Evolutionary conservation across 2,797 vertebrate species (phyloP).

Genomic region (Anolis apletophallus): DNA sequence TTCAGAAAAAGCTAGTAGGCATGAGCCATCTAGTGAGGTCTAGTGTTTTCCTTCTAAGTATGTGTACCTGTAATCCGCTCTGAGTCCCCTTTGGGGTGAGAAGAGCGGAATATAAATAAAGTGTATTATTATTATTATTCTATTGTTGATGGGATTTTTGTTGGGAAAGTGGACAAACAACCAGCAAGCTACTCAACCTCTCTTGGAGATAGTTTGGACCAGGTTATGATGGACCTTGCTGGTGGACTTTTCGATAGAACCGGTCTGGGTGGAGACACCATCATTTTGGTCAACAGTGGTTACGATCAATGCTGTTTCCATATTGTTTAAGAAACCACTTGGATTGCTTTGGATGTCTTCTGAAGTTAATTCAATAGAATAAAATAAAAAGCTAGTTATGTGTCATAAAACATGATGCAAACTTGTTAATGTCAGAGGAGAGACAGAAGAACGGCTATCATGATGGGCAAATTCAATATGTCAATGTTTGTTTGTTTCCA

Average conservation of each 20-base stretch:
- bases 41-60: no score
- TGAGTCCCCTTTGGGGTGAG: no score
- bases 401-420: constrained; percentile 76
- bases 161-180: no score
- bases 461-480: constrained; percentile 75
- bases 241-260: not conserved
- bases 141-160: not conserved
- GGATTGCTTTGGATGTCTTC: constrained; percentile 76
- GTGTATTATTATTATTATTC: no score
- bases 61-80: no score
- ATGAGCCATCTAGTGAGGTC: not conserved
- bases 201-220: not conserved
- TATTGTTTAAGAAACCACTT: constrained; percentile 72
- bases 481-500: constrained; percentile 65
- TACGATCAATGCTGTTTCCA: constrained; percentile 36
- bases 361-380: constrained; percentile 80
- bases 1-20: not conserved
- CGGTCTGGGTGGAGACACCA: not conserved
- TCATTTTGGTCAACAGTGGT: not conserved
- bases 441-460: constrained; percentile 72
- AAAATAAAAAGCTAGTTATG: constrained; percentile 82
- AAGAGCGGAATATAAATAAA: no score
- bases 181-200: no score
- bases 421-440: constrained; percentile 76
- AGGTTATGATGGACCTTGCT: not conserved